A percentile compares a stretch with the other conserved stretches of the same genome.
Evolutionary conservation across 2,888 invertebrate genomes (phyloP).

Genomic region (Netelia fuscicornis): DNA sequence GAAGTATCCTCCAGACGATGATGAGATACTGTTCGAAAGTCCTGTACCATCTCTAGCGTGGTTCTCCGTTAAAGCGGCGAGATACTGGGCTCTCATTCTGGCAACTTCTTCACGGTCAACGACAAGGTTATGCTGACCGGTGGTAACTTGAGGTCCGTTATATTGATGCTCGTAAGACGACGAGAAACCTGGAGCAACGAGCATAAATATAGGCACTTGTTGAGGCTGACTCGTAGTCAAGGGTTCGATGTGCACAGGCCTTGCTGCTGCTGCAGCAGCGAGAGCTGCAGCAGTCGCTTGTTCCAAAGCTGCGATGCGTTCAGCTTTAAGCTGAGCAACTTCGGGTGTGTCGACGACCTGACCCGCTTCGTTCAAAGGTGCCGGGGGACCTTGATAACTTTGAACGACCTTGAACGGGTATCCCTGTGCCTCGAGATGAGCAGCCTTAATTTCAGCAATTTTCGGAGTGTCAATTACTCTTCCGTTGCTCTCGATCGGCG

Average conservation of each 20-base stretch:
- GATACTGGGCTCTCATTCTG: constrained; percentile 74
- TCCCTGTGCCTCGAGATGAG: constrained; percentile 81
- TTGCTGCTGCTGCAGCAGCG: constrained; percentile 11
- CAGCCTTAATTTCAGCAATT: constrained; percentile 82
- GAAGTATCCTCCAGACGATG: constrained; percentile 6
- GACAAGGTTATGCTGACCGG: constrained; percentile 73
- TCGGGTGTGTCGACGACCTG: constrained; percentile 70
- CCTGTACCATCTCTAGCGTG: constrained; percentile 80
- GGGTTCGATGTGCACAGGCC: neutral
- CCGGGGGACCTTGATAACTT: constrained; percentile 71
- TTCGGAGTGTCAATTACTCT: constrained; percentile 83
- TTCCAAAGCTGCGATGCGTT: constrained; percentile 65
- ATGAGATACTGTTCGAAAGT: neutral
- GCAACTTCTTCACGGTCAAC: constrained; percentile 75
- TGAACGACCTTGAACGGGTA: constrained; percentile 59
- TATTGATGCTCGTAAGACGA: neutral
- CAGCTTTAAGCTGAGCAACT: constrained; percentile 71
- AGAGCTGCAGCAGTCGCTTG: constrained; percentile 27
- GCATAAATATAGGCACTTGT: constrained; percentile 12
- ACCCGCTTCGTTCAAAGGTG: constrained; percentile 69
- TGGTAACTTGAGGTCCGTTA: constrained; percentile 64
- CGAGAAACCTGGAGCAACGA: neutral
- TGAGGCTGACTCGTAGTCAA: neutral
- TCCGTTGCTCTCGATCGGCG: constrained; percentile 75
- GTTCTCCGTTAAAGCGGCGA: constrained; percentile 73